phyloP scores from a whole-genome alignment of 1,140 invertebrate species.

The Gryllus bimaculatus region DNA sequence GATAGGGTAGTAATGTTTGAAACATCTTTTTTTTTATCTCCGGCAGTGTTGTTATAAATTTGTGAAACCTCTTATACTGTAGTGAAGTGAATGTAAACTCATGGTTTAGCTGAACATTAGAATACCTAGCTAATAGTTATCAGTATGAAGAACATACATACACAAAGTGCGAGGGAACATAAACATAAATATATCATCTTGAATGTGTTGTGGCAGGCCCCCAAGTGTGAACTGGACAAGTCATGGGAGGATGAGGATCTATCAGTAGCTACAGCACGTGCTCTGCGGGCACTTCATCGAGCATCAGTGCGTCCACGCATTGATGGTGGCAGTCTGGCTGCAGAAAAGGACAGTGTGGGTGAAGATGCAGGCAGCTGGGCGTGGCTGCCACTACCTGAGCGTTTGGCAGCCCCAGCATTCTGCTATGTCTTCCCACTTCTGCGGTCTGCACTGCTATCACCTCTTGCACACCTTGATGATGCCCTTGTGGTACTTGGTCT shows the following conservation, averaged over 20 bases:
- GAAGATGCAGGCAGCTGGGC: background rate
- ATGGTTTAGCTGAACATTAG: no score
- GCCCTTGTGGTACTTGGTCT: constrained; percentile 50
- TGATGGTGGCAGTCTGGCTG: background rate
- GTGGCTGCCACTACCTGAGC: background rate
- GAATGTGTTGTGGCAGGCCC: constrained; percentile 28
- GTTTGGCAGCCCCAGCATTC: constrained; percentile 63
- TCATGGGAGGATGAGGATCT: constrained; percentile 70
- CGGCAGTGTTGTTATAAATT: no score
- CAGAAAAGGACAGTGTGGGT: background rate
- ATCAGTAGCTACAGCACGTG: constrained; percentile 44
- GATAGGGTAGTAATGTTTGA: no score
- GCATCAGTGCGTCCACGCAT: constrained; percentile 33
- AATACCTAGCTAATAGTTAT: no score
- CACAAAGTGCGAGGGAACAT: background rate
- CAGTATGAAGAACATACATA: no score
- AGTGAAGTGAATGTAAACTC: no score
- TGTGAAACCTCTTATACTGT: no score
- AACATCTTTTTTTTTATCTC: no score
- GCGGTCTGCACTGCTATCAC: constrained; percentile 48
- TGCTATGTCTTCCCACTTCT: constrained; percentile 76
- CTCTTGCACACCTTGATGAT: constrained; percentile 41
- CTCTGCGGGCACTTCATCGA: constrained; percentile 47
- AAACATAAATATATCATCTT: background rate
- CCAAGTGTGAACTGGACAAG: constrained; percentile 64